Percentiles rank a stretch among this genome's conserved stretches.
These are phyloP conservation scores for Macaca fascicularis DNA, from an alignment of 2,113 vertebrate species.

Conservation along the genomic window T2T-MFA8v1.1 NC_088384.1:24766501-24767000, in stretches of 20 bases:
- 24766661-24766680: not conserved
- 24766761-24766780: too few relatives aligned
- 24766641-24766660: not conserved
- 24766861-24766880: accelerated
- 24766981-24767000: conserved; percentile 20
- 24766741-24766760: not conserved
- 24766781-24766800: not conserved
- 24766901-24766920: accelerated
- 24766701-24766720: not conserved
- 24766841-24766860: not conserved
- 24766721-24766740: not conserved
- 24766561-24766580: not conserved
- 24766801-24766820: accelerated
- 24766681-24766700: not conserved
- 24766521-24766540: not conserved
- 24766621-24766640: not conserved
- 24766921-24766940: conserved; percentile 30
- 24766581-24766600: not conserved
- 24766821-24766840: not conserved
- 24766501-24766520: not conserved
- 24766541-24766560: too few relatives aligned
- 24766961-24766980: not conserved
- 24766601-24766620: not conserved
- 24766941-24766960: conserved; percentile 45
- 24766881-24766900: not conserved